phyloP scores from a whole-genome alignment of 37 sponge, comb jelly and placozoan species.

The Ephydatia muelleri region DNA sequence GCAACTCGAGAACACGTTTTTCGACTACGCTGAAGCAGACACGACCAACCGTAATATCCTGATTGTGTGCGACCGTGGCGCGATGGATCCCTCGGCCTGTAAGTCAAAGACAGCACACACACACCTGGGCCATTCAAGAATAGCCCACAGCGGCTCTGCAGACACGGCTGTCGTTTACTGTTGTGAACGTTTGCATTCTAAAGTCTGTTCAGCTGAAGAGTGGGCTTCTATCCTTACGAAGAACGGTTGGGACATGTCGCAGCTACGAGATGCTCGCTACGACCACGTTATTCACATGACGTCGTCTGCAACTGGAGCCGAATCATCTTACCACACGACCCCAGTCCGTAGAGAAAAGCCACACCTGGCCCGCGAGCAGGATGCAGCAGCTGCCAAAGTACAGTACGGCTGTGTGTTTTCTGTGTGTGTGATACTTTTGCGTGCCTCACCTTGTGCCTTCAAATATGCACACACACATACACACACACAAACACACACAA shows the following conservation, averaged over 20 bases:
- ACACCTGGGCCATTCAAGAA: background rate
- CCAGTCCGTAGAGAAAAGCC: constrained; percentile 39
- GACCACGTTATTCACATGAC: constrained; percentile 80
- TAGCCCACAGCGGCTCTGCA: no score
- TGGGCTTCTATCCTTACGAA: constrained; percentile 43
- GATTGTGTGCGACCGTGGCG: constrained; percentile 79
- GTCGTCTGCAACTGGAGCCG: constrained; percentile 81
- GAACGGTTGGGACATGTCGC: constrained; percentile 11
- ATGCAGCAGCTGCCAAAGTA: constrained; percentile 55
- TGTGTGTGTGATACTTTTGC: constrained; percentile 10
- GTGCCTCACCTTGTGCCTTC: no score
- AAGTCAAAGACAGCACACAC: background rate
- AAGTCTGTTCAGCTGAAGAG: constrained; percentile 59
- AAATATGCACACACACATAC: no score
- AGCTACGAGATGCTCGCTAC: constrained; percentile 73
- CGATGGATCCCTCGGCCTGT: constrained; percentile 85
- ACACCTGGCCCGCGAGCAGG: constrained; percentile 47
- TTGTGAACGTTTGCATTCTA: no score
- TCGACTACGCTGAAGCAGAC: constrained; percentile 60
- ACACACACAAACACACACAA: no score
- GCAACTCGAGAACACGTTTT: constrained; percentile 67
- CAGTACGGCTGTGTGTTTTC: background rate
- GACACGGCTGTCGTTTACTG: no score
- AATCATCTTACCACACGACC: constrained; percentile 66
- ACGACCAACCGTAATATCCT: constrained; percentile 56